phyloP scores from a whole-genome alignment of 1,140 invertebrate genomes.

The Idris sp. region DNA sequence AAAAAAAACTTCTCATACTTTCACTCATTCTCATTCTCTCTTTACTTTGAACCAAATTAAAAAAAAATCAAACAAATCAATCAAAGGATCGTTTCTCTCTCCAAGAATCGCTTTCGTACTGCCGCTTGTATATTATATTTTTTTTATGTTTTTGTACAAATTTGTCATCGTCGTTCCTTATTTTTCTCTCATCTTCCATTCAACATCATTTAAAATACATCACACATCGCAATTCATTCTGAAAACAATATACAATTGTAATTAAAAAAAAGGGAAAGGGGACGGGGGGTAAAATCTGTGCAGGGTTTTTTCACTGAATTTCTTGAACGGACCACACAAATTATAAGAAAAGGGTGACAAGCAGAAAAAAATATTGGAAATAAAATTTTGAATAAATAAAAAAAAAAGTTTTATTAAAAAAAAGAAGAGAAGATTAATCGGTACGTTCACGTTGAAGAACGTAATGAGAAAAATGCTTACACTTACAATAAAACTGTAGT shows the following conservation, averaged over 20 bases:
- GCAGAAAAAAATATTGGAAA: no score
- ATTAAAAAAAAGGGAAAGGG: constrained; percentile 20
- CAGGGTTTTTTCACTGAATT: no score
- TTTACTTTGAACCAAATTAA: constrained; percentile 1
- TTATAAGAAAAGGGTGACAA: no score
- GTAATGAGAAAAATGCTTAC: constrained; percentile 43
- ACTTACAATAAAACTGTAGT: constrained; percentile 69
- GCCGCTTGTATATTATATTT: constrained; percentile 62
- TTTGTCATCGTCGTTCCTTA: constrained; percentile 57
- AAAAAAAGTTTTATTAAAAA: no score
- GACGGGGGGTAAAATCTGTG: no score
- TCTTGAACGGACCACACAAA: no score
- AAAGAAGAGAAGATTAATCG: no score
- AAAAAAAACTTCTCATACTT: no score
- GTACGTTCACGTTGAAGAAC: constrained; percentile 45
- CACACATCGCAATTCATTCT: constrained; percentile 64
- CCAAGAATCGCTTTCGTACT: constrained; percentile 58
- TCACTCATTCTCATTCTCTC: constrained; percentile 38
- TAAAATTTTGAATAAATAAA: no score
- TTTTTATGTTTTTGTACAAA: constrained; percentile 66
- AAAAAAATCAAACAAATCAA: constrained; percentile 47
- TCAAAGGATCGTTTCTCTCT: constrained; percentile 44
- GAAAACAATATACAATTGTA: constrained; percentile 64
- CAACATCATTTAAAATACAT: constrained; percentile 62
- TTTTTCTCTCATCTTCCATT: constrained; percentile 58